Evolutionary conservation across 1,140 invertebrate genomes (phyloP), one percentile per base, ranked within the genome.

Genomic region (Drosophila grimshawi): DNA sequence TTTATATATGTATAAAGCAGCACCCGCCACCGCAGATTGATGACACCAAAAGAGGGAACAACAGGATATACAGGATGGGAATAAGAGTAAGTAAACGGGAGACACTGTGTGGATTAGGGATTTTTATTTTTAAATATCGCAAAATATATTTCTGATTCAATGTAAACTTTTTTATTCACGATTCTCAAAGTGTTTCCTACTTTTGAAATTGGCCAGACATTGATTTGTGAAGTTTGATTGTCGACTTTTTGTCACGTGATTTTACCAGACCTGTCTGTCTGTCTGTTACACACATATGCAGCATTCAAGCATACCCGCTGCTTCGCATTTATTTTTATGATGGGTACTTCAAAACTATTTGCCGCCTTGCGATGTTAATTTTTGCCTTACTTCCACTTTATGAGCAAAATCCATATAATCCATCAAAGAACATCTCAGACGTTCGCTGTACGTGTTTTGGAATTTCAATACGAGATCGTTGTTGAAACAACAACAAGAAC

Each of bases 351-450:
- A 86, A 88, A 86, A 79, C 82, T 86, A 86, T 81, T 86, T 71
- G 82, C 83, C 79, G 82, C 83, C 48, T 45, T 33, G 55, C 59
- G 41, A 27, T 70, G 66, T 60, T 70, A 51, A 71, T 76, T 73
- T 75, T 61, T 68, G 53, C 57, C 59, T 60, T 78, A 76, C 70
- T 73, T 79, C 63, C 59, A 70, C 53, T 91, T 91, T 91, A 91
- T 90, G 89, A 60, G 76, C 89, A 86, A 91, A 91, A 86, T 91
- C 81, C 81, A 89, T 82, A 91, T 91, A 91, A 91, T 91, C 89
- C 89, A 91, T 91, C 88, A 91, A 78, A 82, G 62, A 86, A 89
- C 69, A 82, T 85, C 88, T 91, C 88, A 91, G 83, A 91, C 85
- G 75, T 64, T 57, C 43, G 57, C 52, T 45, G 75, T 81, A 88